phyloP scores from a whole-genome alignment of 2,113 vertebrate genomes.

The Cathartes aura region DNA sequence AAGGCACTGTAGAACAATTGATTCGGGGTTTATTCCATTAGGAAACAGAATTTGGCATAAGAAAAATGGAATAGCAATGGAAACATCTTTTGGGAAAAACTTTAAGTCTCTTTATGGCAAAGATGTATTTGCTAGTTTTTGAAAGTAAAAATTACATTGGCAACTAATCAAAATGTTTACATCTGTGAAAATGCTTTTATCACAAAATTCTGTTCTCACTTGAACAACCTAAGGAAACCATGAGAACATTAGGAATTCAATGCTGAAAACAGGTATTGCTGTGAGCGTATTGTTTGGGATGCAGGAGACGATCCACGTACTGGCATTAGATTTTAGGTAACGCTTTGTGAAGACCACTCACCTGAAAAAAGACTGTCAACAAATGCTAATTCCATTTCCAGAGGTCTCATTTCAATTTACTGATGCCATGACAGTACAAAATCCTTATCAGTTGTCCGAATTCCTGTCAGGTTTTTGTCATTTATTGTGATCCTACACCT shows the following conservation, averaged over 20 bases:
- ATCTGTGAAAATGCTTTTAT: not conserved
- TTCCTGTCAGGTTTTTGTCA: not conserved
- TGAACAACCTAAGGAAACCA: not conserved
- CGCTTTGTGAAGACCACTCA: not conserved
- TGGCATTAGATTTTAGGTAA: not conserved
- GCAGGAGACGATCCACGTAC: not conserved
- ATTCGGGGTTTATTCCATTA: not conserved
- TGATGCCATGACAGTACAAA: not conserved
- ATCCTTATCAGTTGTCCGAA: not conserved
- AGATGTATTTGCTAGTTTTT: not conserved
- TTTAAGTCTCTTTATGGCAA: not conserved
- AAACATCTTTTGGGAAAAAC: not conserved
- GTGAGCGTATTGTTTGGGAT: not conserved
- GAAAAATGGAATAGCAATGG: not conserved
- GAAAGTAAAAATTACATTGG: conserved; percentile 15
- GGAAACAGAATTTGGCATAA: not conserved
- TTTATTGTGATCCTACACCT: not conserved
- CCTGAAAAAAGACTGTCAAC: not conserved
- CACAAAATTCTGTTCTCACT: not conserved
- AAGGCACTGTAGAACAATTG: not conserved
- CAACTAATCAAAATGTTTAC: not conserved
- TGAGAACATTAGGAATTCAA: not conserved
- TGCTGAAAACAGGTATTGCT: not conserved
- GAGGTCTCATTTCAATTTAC: not conserved
- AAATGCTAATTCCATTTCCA: conserved; percentile 2